Evolutionary conservation across 2,888 invertebrate species (phyloP).

Genomic region (Macaria notata): DNA sequence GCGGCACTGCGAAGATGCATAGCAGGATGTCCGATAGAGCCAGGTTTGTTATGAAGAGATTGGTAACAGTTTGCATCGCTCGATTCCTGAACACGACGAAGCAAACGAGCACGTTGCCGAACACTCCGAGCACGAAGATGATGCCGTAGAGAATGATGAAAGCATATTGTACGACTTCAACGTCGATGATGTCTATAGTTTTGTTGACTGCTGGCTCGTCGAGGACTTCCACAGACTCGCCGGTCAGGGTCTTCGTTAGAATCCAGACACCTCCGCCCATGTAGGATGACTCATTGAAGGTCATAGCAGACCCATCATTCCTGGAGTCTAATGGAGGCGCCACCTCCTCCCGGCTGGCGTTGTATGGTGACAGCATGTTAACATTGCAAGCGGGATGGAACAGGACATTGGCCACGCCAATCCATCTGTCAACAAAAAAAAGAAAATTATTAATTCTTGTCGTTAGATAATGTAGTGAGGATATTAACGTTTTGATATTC

Average conservation of each 20-base stretch:
- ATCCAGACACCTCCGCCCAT: conserved; percentile 64
- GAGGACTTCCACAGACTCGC: conserved; percentile 69
- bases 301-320: conserved; percentile 61
- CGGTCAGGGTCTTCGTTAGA: conserved; percentile 69
- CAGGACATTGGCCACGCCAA: conserved; percentile 38
- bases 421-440: conserved; percentile 64
- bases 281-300: conserved; percentile 59
- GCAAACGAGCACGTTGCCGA: conserved; percentile 92
- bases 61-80: conserved; percentile 96
- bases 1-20: conserved; percentile 92
- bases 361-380: conserved; percentile 51
- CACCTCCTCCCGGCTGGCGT: conserved; percentile 46
- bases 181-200: conserved; percentile 83
- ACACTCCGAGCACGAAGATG: conserved; percentile 91
- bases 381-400: conserved; percentile 29
- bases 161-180: conserved; percentile 86
- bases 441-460: background rate
- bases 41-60: conserved; percentile 94
- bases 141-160: conserved; percentile 89
- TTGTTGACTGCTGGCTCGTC: conserved; percentile 69
- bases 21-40: conserved; percentile 94
- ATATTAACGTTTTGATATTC: too few species aligned
- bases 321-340: conserved; percentile 43
- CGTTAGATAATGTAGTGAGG: too few species aligned
- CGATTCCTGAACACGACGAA: conserved; percentile 92